Base-by-base conservation (phyloP, 2,888 invertebrate species). In the Yponomeuta cagnagella region DNA sequence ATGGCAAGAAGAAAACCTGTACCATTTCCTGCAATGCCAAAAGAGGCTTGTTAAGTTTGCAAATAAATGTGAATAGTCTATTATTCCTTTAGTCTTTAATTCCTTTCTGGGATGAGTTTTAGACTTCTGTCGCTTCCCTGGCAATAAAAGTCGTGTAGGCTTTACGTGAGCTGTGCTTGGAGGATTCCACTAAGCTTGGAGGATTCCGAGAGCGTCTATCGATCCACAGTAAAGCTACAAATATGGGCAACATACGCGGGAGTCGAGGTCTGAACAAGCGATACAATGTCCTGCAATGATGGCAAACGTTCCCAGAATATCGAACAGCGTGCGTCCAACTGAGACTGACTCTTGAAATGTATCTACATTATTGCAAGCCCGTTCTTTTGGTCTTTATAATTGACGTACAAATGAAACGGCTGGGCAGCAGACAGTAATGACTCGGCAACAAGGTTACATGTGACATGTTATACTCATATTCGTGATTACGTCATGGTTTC, bases 191-290 rank as follows among this genome's bases (percentile, higher is more conserved):
- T 58, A 58, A 58, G 52, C 52, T 58, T 58, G 12, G 52, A 12
- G 77, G 76, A 80, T 79, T 75, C 81, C 80, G 75, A 78, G 80
- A 78, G 78, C 78, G 83, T 83, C 80, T 80, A 74, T 77, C 77
- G 70, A 37, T 63, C 67, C 48, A 68, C 43, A n/a, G 70, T n/a
- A 74, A 71, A 70, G 71, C 73, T 48, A 75, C 85, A 73, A 78
- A 85, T 84, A 87, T 85, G 87, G 86, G 77, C 82, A 79, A 79
- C 23, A 33, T 70, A 65, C 72, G 76, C 80, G 73, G 77, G 77
- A 79, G 77, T 67, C n/a, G 67, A 43, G 43, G n/a, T 67, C 67
- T 43, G 43, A 58, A 58, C 52, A 58, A 58, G 52, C 15, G 15
- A 5, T 8, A 43, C 43, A 43, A 43, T 43, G 43, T 43, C 52